Percentiles rank a stretch among this genome's conserved stretches.
Conservation (phyloP, 2,797 vertebrate genomes). For the Telmatherina bonti region DNA sequence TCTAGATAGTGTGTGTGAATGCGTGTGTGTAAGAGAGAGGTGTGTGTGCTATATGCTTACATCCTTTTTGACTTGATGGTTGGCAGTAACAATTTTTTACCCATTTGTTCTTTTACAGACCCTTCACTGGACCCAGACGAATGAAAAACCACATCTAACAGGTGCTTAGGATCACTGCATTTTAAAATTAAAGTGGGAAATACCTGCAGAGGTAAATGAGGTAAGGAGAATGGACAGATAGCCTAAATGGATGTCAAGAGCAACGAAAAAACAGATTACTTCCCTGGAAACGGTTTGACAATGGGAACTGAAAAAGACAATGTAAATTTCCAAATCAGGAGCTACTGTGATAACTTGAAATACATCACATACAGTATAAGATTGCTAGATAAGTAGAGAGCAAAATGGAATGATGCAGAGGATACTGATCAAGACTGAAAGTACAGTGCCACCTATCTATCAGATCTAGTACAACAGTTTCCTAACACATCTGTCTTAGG, state of each 20-base stretch:
- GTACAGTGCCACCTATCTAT: constrained; percentile 98
- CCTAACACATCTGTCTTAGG: constrained; percentile 82
- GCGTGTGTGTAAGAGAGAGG: constrained; percentile 71
- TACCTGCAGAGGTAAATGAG: constrained; percentile 34
- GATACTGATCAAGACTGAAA: constrained; percentile 87
- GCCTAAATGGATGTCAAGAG: constrained; percentile 67
- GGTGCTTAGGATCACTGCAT: constrained; percentile 84
- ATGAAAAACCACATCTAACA: constrained; percentile 88
- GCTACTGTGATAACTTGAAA: constrained; percentile 92
- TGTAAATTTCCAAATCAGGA: constrained; percentile 76
- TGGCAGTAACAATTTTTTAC: constrained; percentile 88
- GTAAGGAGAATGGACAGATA: constrained; percentile 28
- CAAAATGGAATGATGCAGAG: constrained; percentile 26
- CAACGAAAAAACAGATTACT: constrained; percentile 74
- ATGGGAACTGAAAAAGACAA: constrained; percentile 86
- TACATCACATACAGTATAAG: constrained; percentile 44
- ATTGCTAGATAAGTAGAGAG: constrained; percentile 41
- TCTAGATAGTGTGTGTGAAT: constrained; percentile 86
- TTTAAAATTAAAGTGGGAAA: constrained; percentile 49
- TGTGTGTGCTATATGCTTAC: constrained; percentile 84
- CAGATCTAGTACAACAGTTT: constrained; percentile 82
- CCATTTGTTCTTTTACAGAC: constrained; percentile 77
- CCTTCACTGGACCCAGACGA: constrained; percentile 84
- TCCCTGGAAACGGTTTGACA: constrained; percentile 64
- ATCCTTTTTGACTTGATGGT: constrained; percentile 71